Conservation (phyloP, 2,888 invertebrate genomes). For the Agonum fuliginosum region DNA sequence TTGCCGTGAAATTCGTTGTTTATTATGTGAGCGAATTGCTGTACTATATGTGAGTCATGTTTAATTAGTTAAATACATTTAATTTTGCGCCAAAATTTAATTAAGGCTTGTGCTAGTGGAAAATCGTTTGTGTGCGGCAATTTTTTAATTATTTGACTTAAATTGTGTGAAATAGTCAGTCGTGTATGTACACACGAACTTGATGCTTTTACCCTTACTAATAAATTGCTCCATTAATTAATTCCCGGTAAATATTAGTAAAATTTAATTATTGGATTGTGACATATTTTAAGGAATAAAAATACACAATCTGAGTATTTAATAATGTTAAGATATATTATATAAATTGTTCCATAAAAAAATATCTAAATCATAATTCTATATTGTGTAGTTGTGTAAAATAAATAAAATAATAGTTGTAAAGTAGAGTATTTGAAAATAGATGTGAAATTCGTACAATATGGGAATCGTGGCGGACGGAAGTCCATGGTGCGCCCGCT, state of each 20-base stretch:
- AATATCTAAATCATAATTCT: too few relatives aligned
- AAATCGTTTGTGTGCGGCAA: slow-evolving; percentile 52
- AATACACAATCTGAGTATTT: too few relatives aligned
- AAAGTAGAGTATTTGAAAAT: too few relatives aligned
- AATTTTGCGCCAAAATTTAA: slow-evolving; percentile 53
- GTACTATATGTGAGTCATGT: slow-evolving; percentile 36
- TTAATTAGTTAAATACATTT: slow-evolving; percentile 54
- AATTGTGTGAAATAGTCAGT: slow-evolving; percentile 25
- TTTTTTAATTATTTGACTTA: slow-evolving; percentile 52
- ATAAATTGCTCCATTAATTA: not conserved
- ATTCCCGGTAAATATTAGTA: too few relatives aligned
- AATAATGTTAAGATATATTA: too few relatives aligned
- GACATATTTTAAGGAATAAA: too few relatives aligned
- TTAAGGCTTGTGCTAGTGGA: slow-evolving; percentile 48
- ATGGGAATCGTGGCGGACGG: not conserved
- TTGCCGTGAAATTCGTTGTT: slow-evolving; percentile 21
- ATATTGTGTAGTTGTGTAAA: not conserved
- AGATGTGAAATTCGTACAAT: too few relatives aligned
- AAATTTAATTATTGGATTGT: too few relatives aligned
- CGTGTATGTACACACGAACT: slow-evolving; percentile 11
- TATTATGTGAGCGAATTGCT: slow-evolving; percentile 47
- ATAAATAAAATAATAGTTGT: too few relatives aligned
- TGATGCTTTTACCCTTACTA: not conserved
- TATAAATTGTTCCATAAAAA: too few relatives aligned
- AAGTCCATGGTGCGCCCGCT: slow-evolving; percentile 47